Evolutionary conservation across 2,113 vertebrate species (phyloP), one percentile per base, ranked within the genome.

Genomic region (Cynocephalus volans): DNA sequence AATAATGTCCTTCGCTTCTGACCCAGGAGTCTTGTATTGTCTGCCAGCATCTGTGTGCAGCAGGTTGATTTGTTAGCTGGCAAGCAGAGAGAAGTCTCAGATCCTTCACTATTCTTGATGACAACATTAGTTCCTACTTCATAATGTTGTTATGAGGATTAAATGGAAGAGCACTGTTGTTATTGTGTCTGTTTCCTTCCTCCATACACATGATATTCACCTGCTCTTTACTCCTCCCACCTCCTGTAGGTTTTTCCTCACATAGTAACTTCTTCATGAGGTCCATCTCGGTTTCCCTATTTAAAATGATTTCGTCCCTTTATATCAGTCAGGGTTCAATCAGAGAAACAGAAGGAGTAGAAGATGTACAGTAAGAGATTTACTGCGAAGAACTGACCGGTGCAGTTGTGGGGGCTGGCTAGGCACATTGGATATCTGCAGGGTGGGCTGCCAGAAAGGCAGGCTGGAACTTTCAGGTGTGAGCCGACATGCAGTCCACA

Each of bases 371-470:
- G 56, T 17, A 31, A 93, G 82, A 80, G 13, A 56, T 28, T 50
- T 77, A 36, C 5, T 60, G 14, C 17, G 50, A 75, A 8, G 8
- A 65, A 62, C 21, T 50, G 36, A 58, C n/a, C 69, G 67, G 48
- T 14, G 28, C 4, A 50, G 21, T n/a, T 69, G 76, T 72, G 31
- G 17, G 31, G 9, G 3, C 18, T 69, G 45, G 36, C 2, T 6
- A 10, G 36, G n/a, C 4, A 18, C 5, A 5, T 31, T 69, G 21
- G n/a, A 76, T n/a, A 65, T 28, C 24, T 21, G 26, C 0, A 62
- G 5, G 23, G 1, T 24, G 26, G 52, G 26, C 31, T 56, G 54
- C 9, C 3, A 0, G 50, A n/a, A 50, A 3, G 21, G 23, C 17
- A 45, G 54, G 52, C 2, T 48, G 41, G 23, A 9, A 8, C 15